A percentile compares a stretch with the other conserved stretches of the same genome.
Evolutionary conservation across 2,797 vertebrate genomes (phyloP).

Genomic region (Oreochromis grahami): DNA sequence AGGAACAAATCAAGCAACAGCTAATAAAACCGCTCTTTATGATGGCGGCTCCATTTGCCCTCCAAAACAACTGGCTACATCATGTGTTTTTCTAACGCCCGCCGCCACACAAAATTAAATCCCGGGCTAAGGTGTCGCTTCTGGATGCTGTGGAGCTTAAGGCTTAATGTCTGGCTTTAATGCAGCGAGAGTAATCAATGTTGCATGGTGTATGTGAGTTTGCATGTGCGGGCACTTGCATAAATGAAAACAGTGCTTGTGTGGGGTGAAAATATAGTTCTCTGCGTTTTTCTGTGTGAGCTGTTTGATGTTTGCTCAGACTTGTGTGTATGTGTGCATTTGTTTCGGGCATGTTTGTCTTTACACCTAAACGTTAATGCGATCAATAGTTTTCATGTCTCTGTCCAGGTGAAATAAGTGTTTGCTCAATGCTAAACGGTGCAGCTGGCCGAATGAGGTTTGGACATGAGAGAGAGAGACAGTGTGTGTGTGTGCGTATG

Average conservation of each 20-base stretch:
- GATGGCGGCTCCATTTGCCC: slow-evolving; percentile 72
- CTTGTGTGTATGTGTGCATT: neutral
- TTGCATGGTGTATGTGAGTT: slow-evolving; percentile 30
- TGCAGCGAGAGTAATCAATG: slow-evolving; percentile 76
- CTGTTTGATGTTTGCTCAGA: neutral
- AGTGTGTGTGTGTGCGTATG: neutral
- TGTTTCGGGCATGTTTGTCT: slow-evolving; percentile 16
- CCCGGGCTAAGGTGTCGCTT: slow-evolving; percentile 89
- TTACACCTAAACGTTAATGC: slow-evolving; percentile 20
- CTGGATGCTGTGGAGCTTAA: slow-evolving; percentile 74
- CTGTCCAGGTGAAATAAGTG: slow-evolving; percentile 14
- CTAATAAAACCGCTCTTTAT: slow-evolving; percentile 95
- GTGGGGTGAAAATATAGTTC: neutral
- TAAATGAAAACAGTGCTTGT: neutral
- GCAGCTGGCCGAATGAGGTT: slow-evolving; percentile 9
- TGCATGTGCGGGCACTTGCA: neutral
- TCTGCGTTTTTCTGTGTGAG: neutral
- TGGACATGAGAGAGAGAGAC: neutral
- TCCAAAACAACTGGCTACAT: slow-evolving; percentile 95
- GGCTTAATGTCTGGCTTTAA: slow-evolving; percentile 79
- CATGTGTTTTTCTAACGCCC: slow-evolving; percentile 92
- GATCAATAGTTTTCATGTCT: slow-evolving; percentile 18
- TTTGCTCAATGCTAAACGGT: neutral
- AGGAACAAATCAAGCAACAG: slow-evolving; percentile 98
- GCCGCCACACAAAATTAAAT: slow-evolving; percentile 89